Evolutionary conservation across 2,113 vertebrate genomes (phyloP).

Genomic region (Cyprinodon tularosa): DNA sequence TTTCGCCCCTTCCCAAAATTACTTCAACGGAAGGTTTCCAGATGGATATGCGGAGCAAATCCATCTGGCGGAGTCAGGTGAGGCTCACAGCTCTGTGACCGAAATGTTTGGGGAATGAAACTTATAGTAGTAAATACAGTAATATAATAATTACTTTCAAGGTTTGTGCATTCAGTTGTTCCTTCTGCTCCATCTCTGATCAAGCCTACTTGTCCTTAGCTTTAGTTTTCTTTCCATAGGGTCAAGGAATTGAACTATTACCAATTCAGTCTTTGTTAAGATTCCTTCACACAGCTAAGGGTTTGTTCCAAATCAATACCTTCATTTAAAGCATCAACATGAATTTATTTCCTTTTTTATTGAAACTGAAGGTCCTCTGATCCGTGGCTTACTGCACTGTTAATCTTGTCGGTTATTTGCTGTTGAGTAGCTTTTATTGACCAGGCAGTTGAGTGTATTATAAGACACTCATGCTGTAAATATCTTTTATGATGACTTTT

Average conservation of each 20-base stretch:
- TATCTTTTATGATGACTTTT: conserved; percentile 15
- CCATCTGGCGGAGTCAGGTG: too few relatives aligned
- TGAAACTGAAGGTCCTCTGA: neutral
- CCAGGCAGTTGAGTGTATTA: conserved; percentile 16
- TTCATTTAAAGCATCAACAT: conserved; percentile 1
- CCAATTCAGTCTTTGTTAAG: conserved; percentile 10
- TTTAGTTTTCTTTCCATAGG: conserved; percentile 14
- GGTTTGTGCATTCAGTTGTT: too few relatives aligned
- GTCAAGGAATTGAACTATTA: conserved; percentile 32
- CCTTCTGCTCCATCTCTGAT: neutral
- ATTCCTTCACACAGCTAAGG: conserved; percentile 24
- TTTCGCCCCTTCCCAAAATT: too few relatives aligned
- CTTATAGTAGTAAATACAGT: too few relatives aligned
- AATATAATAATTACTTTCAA: too few relatives aligned
- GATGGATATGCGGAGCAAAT: too few relatives aligned
- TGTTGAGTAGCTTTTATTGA: conserved; percentile 34
- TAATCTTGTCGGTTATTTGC: conserved; percentile 28
- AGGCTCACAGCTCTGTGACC: too few relatives aligned
- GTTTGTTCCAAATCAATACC: conserved; percentile 25
- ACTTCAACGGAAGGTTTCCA: too few relatives aligned
- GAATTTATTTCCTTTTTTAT: conserved; percentile 22
- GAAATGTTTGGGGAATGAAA: too few relatives aligned
- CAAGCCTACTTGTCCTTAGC: neutral
- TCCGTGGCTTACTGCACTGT: conserved; percentile 3
- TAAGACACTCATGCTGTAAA: conserved; percentile 1